phyloP scores from a whole-genome alignment of 2,888 invertebrate genomes.

The Cheilosia vulpina region DNA sequence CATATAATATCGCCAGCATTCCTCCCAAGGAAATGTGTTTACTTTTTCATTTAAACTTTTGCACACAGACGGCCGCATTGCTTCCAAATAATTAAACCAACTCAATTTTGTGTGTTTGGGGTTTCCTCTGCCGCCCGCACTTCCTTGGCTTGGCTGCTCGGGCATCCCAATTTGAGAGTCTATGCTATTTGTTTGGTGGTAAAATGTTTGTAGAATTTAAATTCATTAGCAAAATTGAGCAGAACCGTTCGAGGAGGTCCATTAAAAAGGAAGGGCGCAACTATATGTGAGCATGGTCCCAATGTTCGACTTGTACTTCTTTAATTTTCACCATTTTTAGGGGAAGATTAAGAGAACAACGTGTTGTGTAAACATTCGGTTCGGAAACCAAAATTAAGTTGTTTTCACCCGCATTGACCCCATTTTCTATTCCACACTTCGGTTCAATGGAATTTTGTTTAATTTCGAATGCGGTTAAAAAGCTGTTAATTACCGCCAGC shows the following conservation, averaged over 20 bases:
- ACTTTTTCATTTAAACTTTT: constrained; percentile 40
- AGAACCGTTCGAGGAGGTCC: constrained; percentile 39
- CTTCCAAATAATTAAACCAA: constrained; percentile 60
- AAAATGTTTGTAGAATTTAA: constrained; percentile 58
- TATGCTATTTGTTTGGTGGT: constrained; percentile 61
- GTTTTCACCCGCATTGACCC: constrained; percentile 62
- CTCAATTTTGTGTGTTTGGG: constrained; percentile 49
- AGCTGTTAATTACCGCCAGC: constrained; percentile 71
- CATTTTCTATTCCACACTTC: constrained; percentile 55
- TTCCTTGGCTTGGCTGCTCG: neutral
- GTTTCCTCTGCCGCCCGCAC: constrained; percentile 5
- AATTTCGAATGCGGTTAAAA: constrained; percentile 73
- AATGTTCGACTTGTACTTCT: constrained; percentile 6
- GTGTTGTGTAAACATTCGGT: constrained; percentile 45
- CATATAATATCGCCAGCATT: constrained; percentile 12
- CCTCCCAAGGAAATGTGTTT: constrained; percentile 11
- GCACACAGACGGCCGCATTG: constrained; percentile 27
- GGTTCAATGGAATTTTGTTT: constrained; percentile 72
- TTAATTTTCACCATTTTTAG: constrained; percentile 4
- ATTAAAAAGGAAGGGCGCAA: constrained; percentile 11
- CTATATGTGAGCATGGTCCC: too few species aligned
- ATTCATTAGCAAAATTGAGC: constrained; percentile 57
- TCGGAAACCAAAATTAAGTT: constrained; percentile 68
- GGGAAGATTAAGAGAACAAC: constrained; percentile 36
- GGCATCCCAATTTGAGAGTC: constrained; percentile 3